A percentile compares a stretch with the other conserved stretches of the same genome.
Conservation (phyloP, 92 coral and sea anemone species). For the Bergia puertoricense region DNA sequence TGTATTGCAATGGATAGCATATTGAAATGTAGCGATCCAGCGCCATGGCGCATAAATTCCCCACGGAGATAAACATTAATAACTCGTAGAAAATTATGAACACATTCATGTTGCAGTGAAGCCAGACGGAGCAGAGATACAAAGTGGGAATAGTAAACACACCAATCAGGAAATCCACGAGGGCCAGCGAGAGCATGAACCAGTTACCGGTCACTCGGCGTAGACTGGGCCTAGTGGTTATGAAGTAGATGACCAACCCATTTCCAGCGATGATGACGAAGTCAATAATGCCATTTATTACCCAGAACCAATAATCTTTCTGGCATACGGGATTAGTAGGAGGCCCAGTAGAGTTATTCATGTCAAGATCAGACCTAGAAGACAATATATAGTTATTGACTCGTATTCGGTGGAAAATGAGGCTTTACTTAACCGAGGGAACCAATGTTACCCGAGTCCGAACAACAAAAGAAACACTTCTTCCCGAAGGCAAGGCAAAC, state of each 20-base stretch:
- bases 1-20: slow-evolving; percentile 19
- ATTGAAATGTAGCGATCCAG: slow-evolving; percentile 28
- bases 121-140: not conserved
- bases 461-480: too few species aligned
- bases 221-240: slow-evolving; percentile 4
- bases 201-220: slow-evolving; percentile 14
- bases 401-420: too few species aligned
- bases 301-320: slow-evolving; percentile 23
- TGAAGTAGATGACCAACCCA: slow-evolving; percentile 16
- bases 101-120: slow-evolving; percentile 9
- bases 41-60: slow-evolving; percentile 25
- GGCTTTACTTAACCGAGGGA: too few species aligned
- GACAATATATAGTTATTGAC: not conserved
- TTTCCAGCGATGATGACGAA: slow-evolving; percentile 1
- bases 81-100: slow-evolving; percentile 23
- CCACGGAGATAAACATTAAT: slow-evolving; percentile 27
- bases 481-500: too few species aligned
- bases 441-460: too few species aligned
- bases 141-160: slow-evolving; percentile 29
- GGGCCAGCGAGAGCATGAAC: slow-evolving; percentile 13
- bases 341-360: not conserved
- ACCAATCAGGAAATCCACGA: slow-evolving; percentile 30
- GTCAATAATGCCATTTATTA: slow-evolving; percentile 5
- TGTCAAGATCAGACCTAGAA: not conserved
- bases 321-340: not conserved